Percentiles rank a stretch among this genome's conserved stretches.
These are phyloP conservation scores for Parapsyche elsis DNA, from an alignment of 1,140 invertebrate genomes.

Conservation along the genomic window DNA sequence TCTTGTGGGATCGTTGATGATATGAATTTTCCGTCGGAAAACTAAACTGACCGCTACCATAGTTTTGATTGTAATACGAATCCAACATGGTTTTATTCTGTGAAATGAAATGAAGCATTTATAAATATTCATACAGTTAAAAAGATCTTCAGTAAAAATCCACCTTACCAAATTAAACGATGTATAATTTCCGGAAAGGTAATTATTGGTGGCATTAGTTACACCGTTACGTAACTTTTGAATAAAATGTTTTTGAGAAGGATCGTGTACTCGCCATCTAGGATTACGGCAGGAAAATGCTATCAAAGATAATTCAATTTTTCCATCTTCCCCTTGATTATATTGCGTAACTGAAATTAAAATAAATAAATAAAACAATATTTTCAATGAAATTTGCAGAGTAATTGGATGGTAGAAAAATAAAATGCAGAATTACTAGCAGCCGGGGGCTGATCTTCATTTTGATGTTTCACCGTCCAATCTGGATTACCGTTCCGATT, in stretches of 20 bases:
- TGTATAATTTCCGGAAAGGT: background rate
- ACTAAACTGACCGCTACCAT: constrained; percentile 58
- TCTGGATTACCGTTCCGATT: constrained; percentile 90
- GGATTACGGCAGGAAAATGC: constrained; percentile 96
- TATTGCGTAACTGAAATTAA: constrained; percentile 62
- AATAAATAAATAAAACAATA: background rate
- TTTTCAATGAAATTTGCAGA: background rate
- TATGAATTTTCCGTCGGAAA: constrained; percentile 48
- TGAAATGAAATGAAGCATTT: background rate
- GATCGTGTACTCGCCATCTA: constrained; percentile 84
- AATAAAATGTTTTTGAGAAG: constrained; percentile 61
- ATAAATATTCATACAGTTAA: background rate
- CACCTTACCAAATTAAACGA: background rate
- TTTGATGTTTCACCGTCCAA: constrained; percentile 65
- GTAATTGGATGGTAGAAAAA: background rate
- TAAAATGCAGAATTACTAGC: background rate
- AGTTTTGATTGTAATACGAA: constrained; percentile 64
- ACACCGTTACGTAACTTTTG: constrained; percentile 61
- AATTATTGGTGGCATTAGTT: constrained; percentile 57
- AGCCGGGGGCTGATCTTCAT: background rate
- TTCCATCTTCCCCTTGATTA: constrained; percentile 86
- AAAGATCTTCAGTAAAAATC: background rate
- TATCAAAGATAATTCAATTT: constrained; percentile 93
- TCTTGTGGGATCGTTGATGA: constrained; percentile 48
- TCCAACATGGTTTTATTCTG: constrained; percentile 59